Evolutionary conservation across 1,140 invertebrate genomes (phyloP).

Genomic region (Doryteuthis pealeii): DNA sequence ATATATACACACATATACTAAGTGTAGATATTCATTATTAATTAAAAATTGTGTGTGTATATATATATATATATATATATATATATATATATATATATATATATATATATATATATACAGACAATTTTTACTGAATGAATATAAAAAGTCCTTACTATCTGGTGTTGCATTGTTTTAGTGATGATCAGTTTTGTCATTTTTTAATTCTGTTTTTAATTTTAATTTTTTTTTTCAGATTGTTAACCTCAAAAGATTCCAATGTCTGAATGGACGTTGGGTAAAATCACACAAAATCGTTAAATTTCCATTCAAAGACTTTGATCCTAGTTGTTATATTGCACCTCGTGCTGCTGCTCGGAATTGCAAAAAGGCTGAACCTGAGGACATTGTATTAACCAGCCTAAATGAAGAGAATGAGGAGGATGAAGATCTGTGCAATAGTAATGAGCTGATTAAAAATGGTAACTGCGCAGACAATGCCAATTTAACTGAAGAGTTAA

Average conservation of each 20-base stretch:
- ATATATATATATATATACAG: too few relatives aligned
- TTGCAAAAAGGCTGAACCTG: not conserved
- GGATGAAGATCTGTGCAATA: not conserved
- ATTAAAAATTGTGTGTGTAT: too few relatives aligned
- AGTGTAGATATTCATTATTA: too few relatives aligned
- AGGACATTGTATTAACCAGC: not conserved
- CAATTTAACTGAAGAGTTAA: too few relatives aligned
- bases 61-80: too few relatives aligned
- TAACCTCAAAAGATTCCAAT: conserved; percentile 87
- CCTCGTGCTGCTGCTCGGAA: conserved; percentile 15
- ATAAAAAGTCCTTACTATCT: too few relatives aligned
- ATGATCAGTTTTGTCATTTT: too few relatives aligned
- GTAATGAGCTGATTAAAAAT: not conserved
- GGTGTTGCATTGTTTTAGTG: too few relatives aligned
- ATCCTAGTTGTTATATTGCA: conserved; percentile 65
- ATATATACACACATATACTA: too few relatives aligned
- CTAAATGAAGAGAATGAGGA: not conserved
- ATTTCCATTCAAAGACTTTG: conserved; percentile 81
- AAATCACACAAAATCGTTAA: conserved; percentile 90
- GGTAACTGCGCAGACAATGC: not conserved
- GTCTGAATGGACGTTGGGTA: conserved; percentile 84
- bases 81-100: too few relatives aligned
- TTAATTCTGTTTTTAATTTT: not conserved
- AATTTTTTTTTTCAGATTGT: conserved; percentile 70
- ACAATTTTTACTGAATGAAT: too few relatives aligned